phyloP scores from a whole-genome alignment of 2,888 invertebrate genomes.

The Craniophora ligustri region DNA sequence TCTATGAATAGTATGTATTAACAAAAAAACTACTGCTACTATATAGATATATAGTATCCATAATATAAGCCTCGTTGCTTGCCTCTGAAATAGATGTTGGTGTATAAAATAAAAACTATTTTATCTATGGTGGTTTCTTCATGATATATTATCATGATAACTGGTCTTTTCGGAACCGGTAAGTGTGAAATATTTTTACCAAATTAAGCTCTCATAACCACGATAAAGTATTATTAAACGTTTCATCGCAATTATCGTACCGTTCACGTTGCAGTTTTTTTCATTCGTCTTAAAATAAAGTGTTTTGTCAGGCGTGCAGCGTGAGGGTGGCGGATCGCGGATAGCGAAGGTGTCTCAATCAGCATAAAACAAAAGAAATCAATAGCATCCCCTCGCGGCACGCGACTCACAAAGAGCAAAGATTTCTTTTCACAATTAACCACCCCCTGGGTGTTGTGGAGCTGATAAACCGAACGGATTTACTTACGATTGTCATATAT shows the following conservation, averaged over 20 bases:
- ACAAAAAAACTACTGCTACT: too few species aligned
- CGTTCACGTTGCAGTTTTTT: conserved; percentile 65
- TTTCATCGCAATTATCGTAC: conserved; percentile 47
- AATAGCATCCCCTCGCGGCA: conserved; percentile 78
- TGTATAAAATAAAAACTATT: too few species aligned
- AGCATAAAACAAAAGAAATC: conserved; percentile 89
- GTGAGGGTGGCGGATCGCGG: conserved; percentile 73
- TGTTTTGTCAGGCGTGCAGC: conserved; percentile 82
- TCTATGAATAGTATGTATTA: too few species aligned
- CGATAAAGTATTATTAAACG: conserved; percentile 12
- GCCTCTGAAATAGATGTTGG: too few species aligned
- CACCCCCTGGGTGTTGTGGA: conserved; percentile 78
- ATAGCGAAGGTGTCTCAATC: conserved; percentile 88
- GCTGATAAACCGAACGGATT: conserved; percentile 81
- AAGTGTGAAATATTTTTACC: too few species aligned
- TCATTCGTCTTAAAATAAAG: conserved; percentile 80
- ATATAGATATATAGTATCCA: too few species aligned
- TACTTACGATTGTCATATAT: conserved; percentile 62
- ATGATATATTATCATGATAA: too few species aligned
- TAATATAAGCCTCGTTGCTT: too few species aligned
- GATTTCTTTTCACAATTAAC: conserved; percentile 89
- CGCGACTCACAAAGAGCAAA: conserved; percentile 87
- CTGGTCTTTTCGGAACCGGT: too few species aligned
- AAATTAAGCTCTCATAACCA: not conserved
- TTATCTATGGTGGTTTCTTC: not conserved